A percentile compares a stretch with the other conserved stretches of the same genome.
Evolutionary conservation across 2,113 vertebrate species (phyloP).

Genomic region (Lepisosteus osseus): DNA sequence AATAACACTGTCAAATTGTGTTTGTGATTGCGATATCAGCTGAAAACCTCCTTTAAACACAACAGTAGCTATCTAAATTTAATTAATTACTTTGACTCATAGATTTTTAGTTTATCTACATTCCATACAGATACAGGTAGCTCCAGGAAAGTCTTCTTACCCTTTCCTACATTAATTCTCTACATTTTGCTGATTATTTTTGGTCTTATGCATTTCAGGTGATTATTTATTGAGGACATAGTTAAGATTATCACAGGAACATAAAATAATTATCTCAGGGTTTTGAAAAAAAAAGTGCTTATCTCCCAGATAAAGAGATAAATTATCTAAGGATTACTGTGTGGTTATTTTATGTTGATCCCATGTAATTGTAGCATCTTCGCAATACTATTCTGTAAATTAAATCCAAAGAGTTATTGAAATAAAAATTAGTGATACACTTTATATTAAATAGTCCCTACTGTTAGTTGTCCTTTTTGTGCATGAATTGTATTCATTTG

Average conservation of each 20-base stretch:
- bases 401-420: too few relatives aligned
- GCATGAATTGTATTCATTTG: too few relatives aligned
- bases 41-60: conserved; percentile 45
- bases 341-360: conserved; percentile 29
- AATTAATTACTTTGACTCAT: conserved; percentile 52
- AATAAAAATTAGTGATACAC: too few relatives aligned
- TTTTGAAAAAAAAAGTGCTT: conserved; percentile 48
- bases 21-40: conserved; percentile 50
- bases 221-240: conserved; percentile 32
- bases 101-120: conserved; percentile 49
- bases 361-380: too few relatives aligned
- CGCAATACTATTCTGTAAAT: too few relatives aligned
- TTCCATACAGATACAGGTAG: conserved; percentile 32
- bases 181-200: conserved; percentile 21
- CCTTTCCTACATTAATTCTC: conserved; percentile 23
- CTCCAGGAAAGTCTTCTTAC: conserved; percentile 23
- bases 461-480: too few relatives aligned
- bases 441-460: too few relatives aligned
- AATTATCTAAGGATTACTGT: conserved; percentile 50
- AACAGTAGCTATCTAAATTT: conserved; percentile 48
- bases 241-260: conserved; percentile 59
- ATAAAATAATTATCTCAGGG: conserved; percentile 53
- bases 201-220: conserved; percentile 30
- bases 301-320: conserved; percentile 46
- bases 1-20: conserved; percentile 46